A percentile compares a stretch with the other conserved stretches of the same genome.
Conservation (phyloP, 2,113 vertebrate genomes). For the Pleuronectes platessa region DNA sequence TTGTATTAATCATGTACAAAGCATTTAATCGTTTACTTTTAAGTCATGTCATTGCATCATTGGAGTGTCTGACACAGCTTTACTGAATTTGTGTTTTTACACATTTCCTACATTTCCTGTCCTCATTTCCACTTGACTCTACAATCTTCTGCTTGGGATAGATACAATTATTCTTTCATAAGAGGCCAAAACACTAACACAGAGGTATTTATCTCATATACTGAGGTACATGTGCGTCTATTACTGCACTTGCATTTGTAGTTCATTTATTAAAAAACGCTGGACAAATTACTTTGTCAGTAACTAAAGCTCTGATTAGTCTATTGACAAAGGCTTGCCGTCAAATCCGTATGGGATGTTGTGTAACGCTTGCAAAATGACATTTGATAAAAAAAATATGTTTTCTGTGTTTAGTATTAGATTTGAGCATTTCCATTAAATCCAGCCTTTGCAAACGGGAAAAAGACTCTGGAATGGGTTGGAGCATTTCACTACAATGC, state of each 20-base stretch:
- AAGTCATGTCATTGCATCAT: not conserved
- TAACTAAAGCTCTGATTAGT: not conserved
- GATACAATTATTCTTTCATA: not conserved
- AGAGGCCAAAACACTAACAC: not conserved
- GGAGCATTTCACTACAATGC: conserved; percentile 39
- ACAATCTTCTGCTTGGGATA: not conserved
- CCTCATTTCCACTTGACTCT: not conserved
- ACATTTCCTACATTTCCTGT: not conserved
- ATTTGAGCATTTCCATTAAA: not conserved
- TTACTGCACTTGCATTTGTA: not conserved
- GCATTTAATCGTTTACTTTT: not conserved
- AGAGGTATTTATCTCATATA: not conserved
- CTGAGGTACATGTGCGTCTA: not conserved
- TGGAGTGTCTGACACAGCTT: not conserved
- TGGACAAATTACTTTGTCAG: not conserved
- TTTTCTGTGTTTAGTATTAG: not conserved
- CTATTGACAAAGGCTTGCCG: not conserved
- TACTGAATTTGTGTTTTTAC: not conserved
- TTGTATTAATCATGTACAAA: not conserved
- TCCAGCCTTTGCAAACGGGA: not conserved
- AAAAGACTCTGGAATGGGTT: conserved; percentile 15
- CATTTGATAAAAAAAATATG: not conserved
- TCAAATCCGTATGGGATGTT: not conserved
- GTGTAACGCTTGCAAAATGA: conserved; percentile 1
- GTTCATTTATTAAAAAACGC: not conserved